Base-by-base conservation (phyloP, 2,797 vertebrate species). In the Telmatherina bonti region DNA sequence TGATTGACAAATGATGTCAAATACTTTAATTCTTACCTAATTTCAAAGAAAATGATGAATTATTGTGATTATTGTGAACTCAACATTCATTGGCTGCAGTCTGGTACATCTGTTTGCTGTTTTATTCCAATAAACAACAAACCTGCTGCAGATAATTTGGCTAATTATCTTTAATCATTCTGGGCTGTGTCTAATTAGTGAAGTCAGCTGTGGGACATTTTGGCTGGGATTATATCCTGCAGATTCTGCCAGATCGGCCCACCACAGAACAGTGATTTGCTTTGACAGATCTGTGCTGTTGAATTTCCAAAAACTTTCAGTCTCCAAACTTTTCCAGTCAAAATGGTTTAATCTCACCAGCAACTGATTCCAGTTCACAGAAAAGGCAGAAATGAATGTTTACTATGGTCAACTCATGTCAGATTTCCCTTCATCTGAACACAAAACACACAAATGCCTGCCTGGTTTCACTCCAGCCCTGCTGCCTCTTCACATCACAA, bases 131-230 rank as follows among this genome's bases (percentile, higher is more conserved):
- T 62, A 58, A 62, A 29, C 56, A 45, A 45, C 6, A 45, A 20
- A 45, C 41, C 18, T 0, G 30, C 66, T 12, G 57, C 45, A 33
- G 55, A 45, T 62, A 61, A 58, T 49, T 72, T 49, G 4, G 15
- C 53, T 59, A 51, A 70, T 70, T 55, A 55, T 67, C 64, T 38
- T 54, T 30, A 22, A 38, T 58, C 51, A 54, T 33, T 54, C 27
- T 35, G 10, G 57, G 49, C 67, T 5, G 24, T n/a, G 30, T 72
- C 56, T 73, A 58, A 76, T 79, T 51, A 72, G 68, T 58, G 24
- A 33, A 54, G 45, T 74, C 55, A 59, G 59, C 55, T 45, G 68
- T 35, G 49, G 31, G 45, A 31, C 43, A 18, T 20, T 20, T 45
- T 8, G 9, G 38, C 38, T 43, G 24, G 16, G 18, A 35, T 29